Evolutionary conservation across 2,113 vertebrate species (phyloP).

Genomic region (Hiodon tergisus): DNA sequence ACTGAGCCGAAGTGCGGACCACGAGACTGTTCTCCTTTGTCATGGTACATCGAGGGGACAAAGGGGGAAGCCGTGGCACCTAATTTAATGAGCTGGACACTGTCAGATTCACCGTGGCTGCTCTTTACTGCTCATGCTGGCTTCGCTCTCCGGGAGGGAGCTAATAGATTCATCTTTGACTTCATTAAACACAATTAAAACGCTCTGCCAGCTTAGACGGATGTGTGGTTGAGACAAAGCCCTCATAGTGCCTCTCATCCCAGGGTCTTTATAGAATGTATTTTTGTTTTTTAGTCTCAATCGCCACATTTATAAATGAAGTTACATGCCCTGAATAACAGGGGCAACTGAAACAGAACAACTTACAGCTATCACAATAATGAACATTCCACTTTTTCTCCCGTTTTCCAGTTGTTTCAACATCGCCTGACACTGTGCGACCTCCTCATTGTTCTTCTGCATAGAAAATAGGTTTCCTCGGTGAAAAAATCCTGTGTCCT

Average conservation of each 20-base stretch:
- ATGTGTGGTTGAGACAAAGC: conserved; percentile 50
- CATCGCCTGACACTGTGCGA: conserved; percentile 57
- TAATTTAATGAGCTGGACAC: conserved; percentile 39
- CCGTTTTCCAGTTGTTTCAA: conserved; percentile 55
- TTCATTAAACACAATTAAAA: conserved; percentile 62
- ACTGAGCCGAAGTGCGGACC: conserved; percentile 40
- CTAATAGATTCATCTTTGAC: conserved; percentile 55
- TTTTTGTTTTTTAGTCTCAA: conserved; percentile 35
- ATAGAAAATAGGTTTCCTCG: conserved; percentile 53
- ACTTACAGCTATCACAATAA: background rate
- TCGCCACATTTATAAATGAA: conserved; percentile 60
- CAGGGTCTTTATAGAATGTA: conserved; percentile 31
- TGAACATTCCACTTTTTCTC: conserved; percentile 25
- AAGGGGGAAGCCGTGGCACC: conserved; percentile 29
- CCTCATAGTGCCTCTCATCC: conserved; percentile 45
- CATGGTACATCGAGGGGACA: conserved; percentile 23
- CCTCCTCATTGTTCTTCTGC: conserved; percentile 57
- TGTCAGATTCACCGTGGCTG: conserved; percentile 19
- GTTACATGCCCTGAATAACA: conserved; percentile 46
- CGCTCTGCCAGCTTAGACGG: conserved; percentile 47
- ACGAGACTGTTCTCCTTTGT: conserved; percentile 23
- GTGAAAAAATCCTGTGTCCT: conserved; percentile 32
- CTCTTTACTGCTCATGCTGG: conserved; percentile 27
- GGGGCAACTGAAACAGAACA: background rate
- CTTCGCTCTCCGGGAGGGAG: conserved; percentile 34